Percentiles rank a stretch among this genome's conserved stretches.
Evolutionary conservation across 2,797 vertebrate genomes (phyloP).

Genomic region (Anniella stebbinsi): DNA sequence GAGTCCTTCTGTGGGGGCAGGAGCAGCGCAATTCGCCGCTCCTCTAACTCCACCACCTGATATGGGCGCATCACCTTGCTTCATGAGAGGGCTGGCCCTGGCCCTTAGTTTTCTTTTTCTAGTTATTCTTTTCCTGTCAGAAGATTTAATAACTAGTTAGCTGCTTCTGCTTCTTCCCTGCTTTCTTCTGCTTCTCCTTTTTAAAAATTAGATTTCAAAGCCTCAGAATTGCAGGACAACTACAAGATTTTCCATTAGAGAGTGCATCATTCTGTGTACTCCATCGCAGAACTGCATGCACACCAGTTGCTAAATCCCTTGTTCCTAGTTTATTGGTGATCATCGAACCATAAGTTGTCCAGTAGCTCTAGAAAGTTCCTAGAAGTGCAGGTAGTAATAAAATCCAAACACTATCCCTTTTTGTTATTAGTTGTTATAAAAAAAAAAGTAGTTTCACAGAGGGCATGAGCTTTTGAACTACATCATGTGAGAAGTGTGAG

Average conservation of each 20-base stretch:
- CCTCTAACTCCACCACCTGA: too few species aligned
- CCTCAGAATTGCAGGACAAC: neutral
- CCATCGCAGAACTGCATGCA: neutral
- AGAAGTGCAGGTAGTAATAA: neutral
- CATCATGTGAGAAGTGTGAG: too few species aligned
- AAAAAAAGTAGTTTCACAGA: neutral
- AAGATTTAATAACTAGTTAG: neutral
- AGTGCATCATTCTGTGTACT: neutral
- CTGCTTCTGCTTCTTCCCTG: too few species aligned
- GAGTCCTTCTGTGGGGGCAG: too few species aligned
- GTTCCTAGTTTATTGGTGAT: neutral
- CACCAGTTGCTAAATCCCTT: neutral
- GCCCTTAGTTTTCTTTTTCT: neutral
- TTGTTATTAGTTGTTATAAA: neutral
- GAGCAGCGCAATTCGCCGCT: too few species aligned
- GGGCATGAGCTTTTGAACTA: neutral
- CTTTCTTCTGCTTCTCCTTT: too few species aligned
- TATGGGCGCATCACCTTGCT: neutral
- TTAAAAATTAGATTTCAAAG: neutral
- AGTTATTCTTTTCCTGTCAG: neutral
- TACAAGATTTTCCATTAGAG: neutral
- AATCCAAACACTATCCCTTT: neutral
- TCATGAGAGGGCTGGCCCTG: neutral
- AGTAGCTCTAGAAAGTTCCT: neutral
- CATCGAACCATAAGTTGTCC: neutral